Conservation (phyloP, 2,113 vertebrate species). For the Burhinus oedicnemus region DNA sequence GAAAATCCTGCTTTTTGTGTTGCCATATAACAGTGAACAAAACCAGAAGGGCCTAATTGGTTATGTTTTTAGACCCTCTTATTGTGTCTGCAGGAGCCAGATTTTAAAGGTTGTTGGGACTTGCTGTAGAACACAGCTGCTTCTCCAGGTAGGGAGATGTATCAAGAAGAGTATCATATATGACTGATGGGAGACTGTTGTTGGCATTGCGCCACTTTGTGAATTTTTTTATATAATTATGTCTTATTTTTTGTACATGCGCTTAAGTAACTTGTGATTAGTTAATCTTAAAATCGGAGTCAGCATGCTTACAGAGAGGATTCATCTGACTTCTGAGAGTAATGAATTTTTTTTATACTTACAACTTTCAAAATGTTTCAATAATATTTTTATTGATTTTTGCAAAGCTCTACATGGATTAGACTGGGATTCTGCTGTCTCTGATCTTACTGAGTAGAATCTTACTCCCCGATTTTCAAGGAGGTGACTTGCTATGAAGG, state of each 20-base stretch:
- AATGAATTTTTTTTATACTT: not conserved
- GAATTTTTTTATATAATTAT: constrained; percentile 24
- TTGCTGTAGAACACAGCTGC: constrained; percentile 49
- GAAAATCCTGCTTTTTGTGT: not conserved
- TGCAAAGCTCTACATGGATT: not conserved
- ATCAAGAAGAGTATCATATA: not conserved
- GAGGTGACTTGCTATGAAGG: not conserved
- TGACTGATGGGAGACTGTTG: constrained; percentile 35
- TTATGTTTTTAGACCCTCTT: not conserved
- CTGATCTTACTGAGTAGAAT: not conserved
- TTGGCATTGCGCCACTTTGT: constrained; percentile 28
- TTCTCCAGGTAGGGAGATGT: not conserved
- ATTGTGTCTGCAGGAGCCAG: not conserved
- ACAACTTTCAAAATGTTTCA: not conserved
- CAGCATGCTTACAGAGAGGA: not conserved
- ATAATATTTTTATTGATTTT: not conserved
- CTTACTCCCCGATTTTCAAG: not conserved
- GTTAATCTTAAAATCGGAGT: not conserved
- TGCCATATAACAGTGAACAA: not conserved
- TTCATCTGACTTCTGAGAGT: not conserved
- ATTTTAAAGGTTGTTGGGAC: constrained; percentile 25
- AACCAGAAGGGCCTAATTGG: not conserved
- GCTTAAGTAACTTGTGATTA: constrained; percentile 4
- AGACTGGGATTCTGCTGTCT: not conserved
- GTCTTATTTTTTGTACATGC: constrained; percentile 23